Evolutionary conservation across 2,797 vertebrate genomes (phyloP).

Genomic region (Cetoscarus ocellatus): DNA sequence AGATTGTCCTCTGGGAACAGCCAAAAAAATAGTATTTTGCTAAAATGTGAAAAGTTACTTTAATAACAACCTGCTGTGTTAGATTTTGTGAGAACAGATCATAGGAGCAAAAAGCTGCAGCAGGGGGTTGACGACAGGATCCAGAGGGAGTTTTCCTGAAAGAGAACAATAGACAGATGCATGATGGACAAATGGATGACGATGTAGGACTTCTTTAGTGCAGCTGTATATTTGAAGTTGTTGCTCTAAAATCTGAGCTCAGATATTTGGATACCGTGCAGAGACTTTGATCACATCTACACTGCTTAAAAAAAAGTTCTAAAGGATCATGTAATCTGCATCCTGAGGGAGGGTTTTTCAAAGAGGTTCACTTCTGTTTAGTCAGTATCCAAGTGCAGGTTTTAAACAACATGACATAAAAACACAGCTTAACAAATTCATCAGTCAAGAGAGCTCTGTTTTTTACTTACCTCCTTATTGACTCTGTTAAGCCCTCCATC

Average conservation of each 20-base stretch:
- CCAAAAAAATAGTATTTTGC: too few species aligned
- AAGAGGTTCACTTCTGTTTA: slow-evolving; percentile 11
- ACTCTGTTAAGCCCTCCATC: too few species aligned
- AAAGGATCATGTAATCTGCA: not conserved
- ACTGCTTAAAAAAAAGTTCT: not conserved
- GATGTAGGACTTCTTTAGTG: not conserved
- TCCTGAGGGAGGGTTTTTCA: not conserved
- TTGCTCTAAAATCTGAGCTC: not conserved
- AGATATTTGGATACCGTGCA: not conserved
- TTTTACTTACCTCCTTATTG: too few species aligned
- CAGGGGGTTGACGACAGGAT: too few species aligned
- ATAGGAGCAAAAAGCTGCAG: too few species aligned
- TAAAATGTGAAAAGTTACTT: too few species aligned
- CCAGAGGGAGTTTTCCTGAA: too few species aligned
- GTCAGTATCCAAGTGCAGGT: slow-evolving; percentile 6
- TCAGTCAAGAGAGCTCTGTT: not conserved
- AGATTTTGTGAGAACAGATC: not conserved
- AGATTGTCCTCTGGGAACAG: too few species aligned
- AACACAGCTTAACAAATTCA: slow-evolving; percentile 6
- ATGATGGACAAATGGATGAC: not conserved
- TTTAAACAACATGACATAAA: slow-evolving; percentile 8
- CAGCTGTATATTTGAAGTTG: not conserved
- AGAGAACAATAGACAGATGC: not conserved
- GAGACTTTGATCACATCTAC: not conserved
- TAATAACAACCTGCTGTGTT: not conserved